Conservation (phyloP, 2,113 vertebrate species). For the Antechinus flavipes region DNA sequence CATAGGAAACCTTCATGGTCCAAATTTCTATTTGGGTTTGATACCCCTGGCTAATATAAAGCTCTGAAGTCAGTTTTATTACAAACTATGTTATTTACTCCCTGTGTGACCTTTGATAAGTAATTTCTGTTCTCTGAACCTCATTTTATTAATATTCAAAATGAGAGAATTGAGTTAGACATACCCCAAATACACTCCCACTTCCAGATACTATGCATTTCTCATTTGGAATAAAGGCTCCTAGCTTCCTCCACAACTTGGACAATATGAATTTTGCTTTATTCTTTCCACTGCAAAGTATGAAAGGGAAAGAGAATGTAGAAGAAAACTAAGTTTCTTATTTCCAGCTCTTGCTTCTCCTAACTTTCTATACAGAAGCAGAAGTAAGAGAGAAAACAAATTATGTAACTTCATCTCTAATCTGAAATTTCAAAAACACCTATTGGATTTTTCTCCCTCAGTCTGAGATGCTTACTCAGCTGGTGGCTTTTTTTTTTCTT, state of each 20-base stretch:
- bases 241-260: not conserved
- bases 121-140: not conserved
- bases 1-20: not conserved
- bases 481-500: not conserved
- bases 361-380: not conserved
- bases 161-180: not conserved
- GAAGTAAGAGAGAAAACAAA: not conserved
- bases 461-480: not conserved
- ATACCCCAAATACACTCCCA: not conserved
- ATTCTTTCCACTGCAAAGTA: not conserved
- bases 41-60: not conserved
- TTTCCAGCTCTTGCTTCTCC: not conserved
- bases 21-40: not conserved
- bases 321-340: not conserved
- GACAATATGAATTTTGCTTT: constrained; percentile 31
- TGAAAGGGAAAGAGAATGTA: not conserved
- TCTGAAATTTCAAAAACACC: not conserved
- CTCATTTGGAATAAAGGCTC: not conserved
- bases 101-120: not conserved
- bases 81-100: not conserved
- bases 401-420: not conserved
- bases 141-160: not conserved
- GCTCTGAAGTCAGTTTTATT: not conserved
- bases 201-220: not conserved
- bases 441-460: not conserved